Percentiles rank a stretch among this genome's conserved stretches.
phyloP scores from a whole-genome alignment of 2,113 vertebrate species.

The Zosterops pallidus region DNA sequence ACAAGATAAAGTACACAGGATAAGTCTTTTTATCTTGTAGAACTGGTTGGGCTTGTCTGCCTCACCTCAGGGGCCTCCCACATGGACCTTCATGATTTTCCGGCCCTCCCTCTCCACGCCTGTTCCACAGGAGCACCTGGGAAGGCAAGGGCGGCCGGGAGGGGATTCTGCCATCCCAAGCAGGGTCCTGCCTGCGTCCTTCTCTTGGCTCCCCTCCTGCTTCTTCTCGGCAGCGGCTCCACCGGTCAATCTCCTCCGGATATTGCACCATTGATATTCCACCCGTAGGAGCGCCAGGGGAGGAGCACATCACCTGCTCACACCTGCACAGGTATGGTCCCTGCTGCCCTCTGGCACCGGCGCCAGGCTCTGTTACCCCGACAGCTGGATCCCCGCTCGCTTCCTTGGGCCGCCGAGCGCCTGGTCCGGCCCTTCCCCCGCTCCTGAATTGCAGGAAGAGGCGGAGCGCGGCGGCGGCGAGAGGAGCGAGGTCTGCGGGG shows the following conservation, averaged over 20 bases:
- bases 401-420: not conserved
- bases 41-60: not conserved
- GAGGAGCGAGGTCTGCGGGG: not conserved
- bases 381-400: not conserved
- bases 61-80: not conserved
- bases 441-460: not conserved
- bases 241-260: not conserved
- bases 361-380: rapidly evolving
- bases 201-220: not conserved
- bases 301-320: not conserved
- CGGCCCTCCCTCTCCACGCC: not conserved
- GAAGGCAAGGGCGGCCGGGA: not conserved
- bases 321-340: not conserved
- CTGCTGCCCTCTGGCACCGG: not conserved
- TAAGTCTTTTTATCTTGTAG: not conserved
- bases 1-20: not conserved
- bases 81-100: not conserved
- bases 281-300: not conserved
- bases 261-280: not conserved
- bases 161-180: not conserved
- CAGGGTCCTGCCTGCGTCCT: not conserved
- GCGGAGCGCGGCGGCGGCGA: not conserved
- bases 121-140: not conserved
- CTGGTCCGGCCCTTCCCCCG: not conserved
- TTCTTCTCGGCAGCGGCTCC: not conserved